Base-by-base conservation (phyloP, 2,113 vertebrate genomes). In the Balaenoptera acutorostrata region DNA sequence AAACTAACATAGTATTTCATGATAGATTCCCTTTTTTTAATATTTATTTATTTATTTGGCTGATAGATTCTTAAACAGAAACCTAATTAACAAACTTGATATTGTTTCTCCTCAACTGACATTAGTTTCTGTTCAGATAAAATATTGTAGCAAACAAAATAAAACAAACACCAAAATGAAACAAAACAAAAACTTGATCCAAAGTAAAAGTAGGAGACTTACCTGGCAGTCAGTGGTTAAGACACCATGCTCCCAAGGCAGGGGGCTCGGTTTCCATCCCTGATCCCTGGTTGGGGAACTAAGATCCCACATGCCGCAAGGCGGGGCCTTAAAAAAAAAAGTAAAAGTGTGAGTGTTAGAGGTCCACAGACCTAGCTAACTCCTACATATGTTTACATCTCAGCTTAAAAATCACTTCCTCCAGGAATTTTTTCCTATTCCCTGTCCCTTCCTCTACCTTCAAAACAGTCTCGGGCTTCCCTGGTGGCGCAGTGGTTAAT, bases 21-120 rank as follows among this genome's bases (percentile, higher is more conserved):
- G n/a, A 72, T 72, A 36, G 20, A 86, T 61, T 86, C 20, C 15
- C 15, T 52, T 57, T 57, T 46, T 57, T 57, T 17, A 57, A 21
- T 57, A 57, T 57, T 57, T 57, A 57, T 57, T 57, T 57, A 52
- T 55, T 55, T 55, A 55, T 55, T 55, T 55, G 8, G 55, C 20
- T 57, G 55, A 57, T 57, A 57, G 18, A 57, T 57, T 20, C 88
- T 81, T 61, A 72, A 81, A 80, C 21, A 88, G 29, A 92, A 44
- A 74, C 39, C 75, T 96, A 88, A 92, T 72, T 64, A 64, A 59
- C n/a, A 88, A 66, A 81, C 13, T 88, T 39, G 9, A 72, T 52
- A 95, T 92, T 81, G 15, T 72, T 95, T 95, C 36, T 74, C 39
- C 66, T 92, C 68, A 72, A 82, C 57, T n/a, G 75, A 59, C 64